These are phyloP conservation scores for Macrophya annulata DNA, from an alignment of 2,888 invertebrate species.

Conservation along the genomic window DNA sequence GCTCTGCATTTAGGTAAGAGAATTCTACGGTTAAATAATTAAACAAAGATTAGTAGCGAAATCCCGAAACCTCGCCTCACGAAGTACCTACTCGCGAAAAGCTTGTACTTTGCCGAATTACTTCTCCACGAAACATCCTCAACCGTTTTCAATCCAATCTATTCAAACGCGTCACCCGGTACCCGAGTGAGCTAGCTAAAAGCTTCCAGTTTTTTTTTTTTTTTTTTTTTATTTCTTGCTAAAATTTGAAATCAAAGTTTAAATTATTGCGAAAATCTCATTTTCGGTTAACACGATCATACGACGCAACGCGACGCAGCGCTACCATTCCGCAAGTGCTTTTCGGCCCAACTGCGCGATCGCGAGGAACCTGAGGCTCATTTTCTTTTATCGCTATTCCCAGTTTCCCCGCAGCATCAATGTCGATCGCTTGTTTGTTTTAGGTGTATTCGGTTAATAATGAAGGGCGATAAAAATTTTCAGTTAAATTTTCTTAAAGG, in stretches of 20 bases:
- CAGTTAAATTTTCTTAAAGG: not conserved
- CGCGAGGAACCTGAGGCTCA: not conserved
- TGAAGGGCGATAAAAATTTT: not conserved
- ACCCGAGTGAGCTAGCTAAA: not conserved
- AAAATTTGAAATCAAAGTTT: conserved; percentile 30
- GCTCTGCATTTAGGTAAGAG: not conserved
- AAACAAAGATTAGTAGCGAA: conserved; percentile 41
- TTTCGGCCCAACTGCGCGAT: not conserved
- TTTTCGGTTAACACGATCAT: conserved; percentile 14
- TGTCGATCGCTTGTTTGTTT: conserved; percentile 3
- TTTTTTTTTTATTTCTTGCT: not conserved
- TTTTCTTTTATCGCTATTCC: conserved; percentile 18
- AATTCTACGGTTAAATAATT: conserved; percentile 19
- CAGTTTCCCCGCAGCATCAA: not conserved
- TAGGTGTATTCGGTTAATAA: not conserved
- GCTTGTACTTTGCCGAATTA: conserved; percentile 11
- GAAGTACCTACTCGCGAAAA: conserved; percentile 32
- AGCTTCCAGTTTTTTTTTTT: conserved; percentile 16
- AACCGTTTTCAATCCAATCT: not conserved
- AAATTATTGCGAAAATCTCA: conserved; percentile 28
- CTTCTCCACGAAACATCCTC: not conserved
- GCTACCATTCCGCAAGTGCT: not conserved
- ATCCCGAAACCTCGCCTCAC: conserved; percentile 1
- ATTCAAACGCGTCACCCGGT: conserved; percentile 21
- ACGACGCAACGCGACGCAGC: not conserved